Base-by-base conservation (phyloP, 2,888 invertebrate species). In the Adelognathus sp. region DNA sequence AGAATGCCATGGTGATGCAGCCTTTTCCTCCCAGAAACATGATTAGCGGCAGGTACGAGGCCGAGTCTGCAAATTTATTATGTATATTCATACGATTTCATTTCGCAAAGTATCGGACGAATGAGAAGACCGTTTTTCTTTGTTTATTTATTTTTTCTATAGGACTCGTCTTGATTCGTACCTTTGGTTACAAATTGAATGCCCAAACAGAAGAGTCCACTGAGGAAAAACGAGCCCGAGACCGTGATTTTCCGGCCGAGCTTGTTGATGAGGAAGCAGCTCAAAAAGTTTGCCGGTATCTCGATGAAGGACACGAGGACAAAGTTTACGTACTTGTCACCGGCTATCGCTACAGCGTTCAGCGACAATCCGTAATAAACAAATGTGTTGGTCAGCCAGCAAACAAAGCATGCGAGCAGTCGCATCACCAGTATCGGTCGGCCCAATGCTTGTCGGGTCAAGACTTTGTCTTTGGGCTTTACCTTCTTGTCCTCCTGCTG, bases 291-390 rank as follows among this genome's bases (percentile, higher is more conserved):
- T 0, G 95, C 96, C 0, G 96, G 96, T 76, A 96, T 94, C 89
- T 96, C 96, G 14, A 95, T 93, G 58, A 94, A 86, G 0, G 94
- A 92, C 0, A 94, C 95, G 66, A 95, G 89, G 21, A 96, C 95
- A 86, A 96, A 97, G 91, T 96, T 97, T 11, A 95, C 90, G 88
- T 96, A 96, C 84, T 94, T 94, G 89, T 96, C 94, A 0, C 96
- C 96, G 16, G 94, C 94, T 58, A 97, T 91, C 0, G 95, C 93
- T 1, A 96, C 96, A 0, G 96, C 95, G 90, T 96, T 96, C 67
- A 97, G 93, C 0, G 96, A 96, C 41, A 97, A 91, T 0, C 97
- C 97, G 86, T 96, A 97, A 90, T 96, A 97, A 18, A 96, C 94
- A 80, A 97, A 94, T 0, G 96, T 95, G 84, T 95, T 95, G 0